Evolutionary conservation across 1,140 invertebrate genomes (phyloP).

Genomic region (Ips nitidus): DNA sequence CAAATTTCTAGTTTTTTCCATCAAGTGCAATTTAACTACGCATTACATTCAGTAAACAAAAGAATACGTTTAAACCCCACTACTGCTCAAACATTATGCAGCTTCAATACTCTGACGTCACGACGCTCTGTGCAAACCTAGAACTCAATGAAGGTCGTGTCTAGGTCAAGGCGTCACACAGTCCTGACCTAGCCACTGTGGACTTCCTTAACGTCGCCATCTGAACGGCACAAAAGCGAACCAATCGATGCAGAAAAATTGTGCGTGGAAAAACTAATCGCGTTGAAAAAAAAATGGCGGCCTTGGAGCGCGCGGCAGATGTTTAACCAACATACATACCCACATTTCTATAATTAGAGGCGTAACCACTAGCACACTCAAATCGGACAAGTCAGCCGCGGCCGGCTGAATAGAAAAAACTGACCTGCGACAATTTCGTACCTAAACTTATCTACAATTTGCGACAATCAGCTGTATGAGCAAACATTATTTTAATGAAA

Average conservation of each 20-base stretch:
- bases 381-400: constrained; percentile 15
- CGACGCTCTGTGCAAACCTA: too few species aligned
- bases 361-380: constrained; percentile 12
- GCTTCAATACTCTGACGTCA: too few species aligned
- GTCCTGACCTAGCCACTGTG: background rate
- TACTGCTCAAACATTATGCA: too few species aligned
- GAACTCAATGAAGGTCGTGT: too few species aligned
- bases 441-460: constrained; percentile 19
- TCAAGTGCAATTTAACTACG: too few species aligned
- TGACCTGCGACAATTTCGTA: constrained; percentile 23
- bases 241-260: background rate
- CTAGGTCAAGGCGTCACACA: background rate
- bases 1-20: too few species aligned
- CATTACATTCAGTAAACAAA: too few species aligned
- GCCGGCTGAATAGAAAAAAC: constrained; percentile 26
- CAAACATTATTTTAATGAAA: constrained; percentile 1
- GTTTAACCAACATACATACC: constrained; percentile 19
- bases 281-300: constrained; percentile 7
- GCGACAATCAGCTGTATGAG: constrained; percentile 17
- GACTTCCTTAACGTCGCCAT: too few species aligned
- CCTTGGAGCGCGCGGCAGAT: background rate
- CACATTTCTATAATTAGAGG: constrained; percentile 26
- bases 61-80: too few species aligned
- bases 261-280: background rate
- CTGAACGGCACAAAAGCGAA: background rate